These are phyloP conservation scores for Pseudorhiza aurosa DNA, from an alignment of 30 jellyfish, hydroid and myxozoan genomes.

Conservation along the genomic window DNA sequence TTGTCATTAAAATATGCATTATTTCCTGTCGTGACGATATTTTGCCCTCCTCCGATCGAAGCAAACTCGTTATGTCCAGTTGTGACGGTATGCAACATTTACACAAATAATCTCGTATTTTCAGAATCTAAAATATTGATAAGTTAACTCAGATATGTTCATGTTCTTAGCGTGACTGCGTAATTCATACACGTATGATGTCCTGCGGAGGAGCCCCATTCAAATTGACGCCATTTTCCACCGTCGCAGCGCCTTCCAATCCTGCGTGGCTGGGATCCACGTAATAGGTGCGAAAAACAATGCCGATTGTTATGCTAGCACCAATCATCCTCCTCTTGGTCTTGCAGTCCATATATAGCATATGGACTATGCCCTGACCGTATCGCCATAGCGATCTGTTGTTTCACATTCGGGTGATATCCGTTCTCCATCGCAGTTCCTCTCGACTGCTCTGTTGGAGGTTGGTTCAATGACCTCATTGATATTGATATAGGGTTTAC, in stretches of 20 bases:
- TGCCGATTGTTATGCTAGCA: constrained; percentile 51
- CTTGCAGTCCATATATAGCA: constrained; percentile 96
- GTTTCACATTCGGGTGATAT: constrained; percentile 70
- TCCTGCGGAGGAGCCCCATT: not conserved
- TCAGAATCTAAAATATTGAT: not conserved
- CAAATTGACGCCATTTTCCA: not conserved
- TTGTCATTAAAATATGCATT: too few relatives aligned
- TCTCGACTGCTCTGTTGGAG: constrained; percentile 65
- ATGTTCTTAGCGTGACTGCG: not conserved
- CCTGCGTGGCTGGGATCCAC: not conserved
- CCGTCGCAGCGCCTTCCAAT: too few relatives aligned
- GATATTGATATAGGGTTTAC: constrained; percentile 74
- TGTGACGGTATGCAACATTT: too few relatives aligned
- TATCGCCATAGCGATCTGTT: constrained; percentile 96
- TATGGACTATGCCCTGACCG: constrained; percentile 98
- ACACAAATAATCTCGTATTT: not conserved
- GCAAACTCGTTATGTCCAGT: too few relatives aligned
- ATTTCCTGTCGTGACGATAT: too few relatives aligned
- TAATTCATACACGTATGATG: not conserved
- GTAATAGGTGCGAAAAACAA: not conserved
- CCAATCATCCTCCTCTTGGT: constrained; percentile 97
- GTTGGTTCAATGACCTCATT: constrained; percentile 73
- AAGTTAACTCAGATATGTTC: not conserved
- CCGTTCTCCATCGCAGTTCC: constrained; percentile 55
- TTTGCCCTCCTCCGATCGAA: too few relatives aligned